Base-by-base conservation (phyloP, 2,797 vertebrate species). In the Falco peregrinus region DNA sequence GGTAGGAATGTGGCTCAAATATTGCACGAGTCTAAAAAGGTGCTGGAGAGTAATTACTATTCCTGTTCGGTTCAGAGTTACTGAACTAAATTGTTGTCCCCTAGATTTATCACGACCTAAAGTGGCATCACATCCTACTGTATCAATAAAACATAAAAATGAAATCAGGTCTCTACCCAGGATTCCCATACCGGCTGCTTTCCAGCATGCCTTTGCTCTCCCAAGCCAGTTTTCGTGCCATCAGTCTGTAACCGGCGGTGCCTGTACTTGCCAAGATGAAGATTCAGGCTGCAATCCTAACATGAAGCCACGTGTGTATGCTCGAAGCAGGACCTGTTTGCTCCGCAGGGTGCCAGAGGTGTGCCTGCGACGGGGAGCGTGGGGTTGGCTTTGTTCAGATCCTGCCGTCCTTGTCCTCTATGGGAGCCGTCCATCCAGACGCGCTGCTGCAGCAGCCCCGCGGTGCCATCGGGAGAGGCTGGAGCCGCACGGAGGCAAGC, bases 311-410 rank as follows among this genome's bases (percentile, higher is more conserved):
- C 8, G 5, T 0, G 24, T 3, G 8, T 1, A 0, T 5, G 13
- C 79, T 43, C 0, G 1, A 28, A 12, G 41, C 60, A 3, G 19
- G 45, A 56, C 25, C 54, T 3, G 13, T 91, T 35, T 29, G 18
- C 50, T 45, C 54, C 4, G 4, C 10, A 2, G 50, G 39, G 17
- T 14, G 43, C 41, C 2, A 7, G 24, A 24, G 54, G 6, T 5
- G 45, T 17, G 9, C 39, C 31, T 12, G 12, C 57, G 6, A 1
- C 22, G 3, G 3, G 33, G 16, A 13, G 3, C 3, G 0, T 0
- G 19, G 28, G 10, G 2, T 11, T 5, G 21, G 25, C 67, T 73
- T 9, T 29, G 29, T 16, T 31, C 16, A 1, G 19, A 8, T 24
- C 11, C 51, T 35, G 48, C 59, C 16, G 10, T 13, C 64, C 57